Evolutionary conservation across 2,113 vertebrate species (phyloP).

Genomic region (Entomyzon cyanotis): DNA sequence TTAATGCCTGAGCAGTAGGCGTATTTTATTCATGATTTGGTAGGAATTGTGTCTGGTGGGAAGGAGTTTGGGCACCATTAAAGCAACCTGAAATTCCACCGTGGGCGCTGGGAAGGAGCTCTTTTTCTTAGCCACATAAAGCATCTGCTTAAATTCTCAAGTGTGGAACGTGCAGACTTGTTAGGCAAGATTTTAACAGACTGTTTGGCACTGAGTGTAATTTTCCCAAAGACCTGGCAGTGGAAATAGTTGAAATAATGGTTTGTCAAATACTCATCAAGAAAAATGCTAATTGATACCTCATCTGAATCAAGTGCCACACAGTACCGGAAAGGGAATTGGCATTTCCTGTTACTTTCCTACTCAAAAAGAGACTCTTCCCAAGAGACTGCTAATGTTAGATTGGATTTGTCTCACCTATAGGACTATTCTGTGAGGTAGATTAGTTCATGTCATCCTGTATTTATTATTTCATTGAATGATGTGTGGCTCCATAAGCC

Average conservation of each 20-base stretch:
- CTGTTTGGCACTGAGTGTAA: slow-evolving; percentile 64
- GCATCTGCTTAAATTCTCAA: slow-evolving; percentile 68
- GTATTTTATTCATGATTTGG: slow-evolving; percentile 52
- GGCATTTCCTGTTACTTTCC: slow-evolving; percentile 4
- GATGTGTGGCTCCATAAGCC: background rate
- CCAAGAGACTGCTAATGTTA: background rate
- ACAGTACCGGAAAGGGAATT: background rate
- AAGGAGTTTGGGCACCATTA: background rate
- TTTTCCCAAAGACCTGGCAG: slow-evolving; percentile 73
- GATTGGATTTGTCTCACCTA: background rate
- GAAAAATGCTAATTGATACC: slow-evolving; percentile 66
- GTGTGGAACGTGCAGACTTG: slow-evolving; percentile 50
- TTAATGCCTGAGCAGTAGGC: slow-evolving; percentile 23
- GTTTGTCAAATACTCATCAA: slow-evolving; percentile 69
- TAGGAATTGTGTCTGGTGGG: background rate
- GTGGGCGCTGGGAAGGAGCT: slow-evolving; percentile 18
- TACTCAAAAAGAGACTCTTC: background rate
- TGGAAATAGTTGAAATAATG: slow-evolving; percentile 72
- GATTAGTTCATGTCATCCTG: accelerated
- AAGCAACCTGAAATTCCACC: slow-evolving; percentile 17
- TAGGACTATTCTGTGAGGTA: background rate
- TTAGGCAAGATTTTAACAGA: slow-evolving; percentile 72
- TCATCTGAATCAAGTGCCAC: slow-evolving; percentile 13
- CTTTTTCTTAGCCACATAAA: slow-evolving; percentile 11
- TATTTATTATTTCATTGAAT: background rate